These are phyloP conservation scores for Cavia aperea DNA, from an alignment of 2,113 vertebrate species.

Conservation along the genomic window DNA sequence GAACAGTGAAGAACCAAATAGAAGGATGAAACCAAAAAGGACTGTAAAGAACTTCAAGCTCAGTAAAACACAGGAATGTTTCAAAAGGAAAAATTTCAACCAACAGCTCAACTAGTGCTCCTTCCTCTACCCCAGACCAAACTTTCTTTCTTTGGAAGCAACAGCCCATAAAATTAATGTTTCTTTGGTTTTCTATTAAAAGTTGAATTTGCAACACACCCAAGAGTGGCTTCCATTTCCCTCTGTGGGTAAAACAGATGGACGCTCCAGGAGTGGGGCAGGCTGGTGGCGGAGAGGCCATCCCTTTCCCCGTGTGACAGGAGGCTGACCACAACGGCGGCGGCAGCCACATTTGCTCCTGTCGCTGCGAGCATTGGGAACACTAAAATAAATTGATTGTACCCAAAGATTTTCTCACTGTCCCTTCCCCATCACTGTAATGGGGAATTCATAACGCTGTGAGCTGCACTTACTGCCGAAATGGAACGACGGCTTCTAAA, in stretches of 20 bases:
- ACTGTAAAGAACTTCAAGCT: background rate
- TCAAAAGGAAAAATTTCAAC: background rate
- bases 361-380: slow-evolving; percentile 15
- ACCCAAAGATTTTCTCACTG: background rate
- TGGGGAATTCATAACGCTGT: slow-evolving; percentile 20
- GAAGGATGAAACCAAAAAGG: background rate
- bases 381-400: slow-evolving; percentile 55
- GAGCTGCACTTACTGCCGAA: slow-evolving; percentile 27
- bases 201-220: slow-evolving; percentile 36
- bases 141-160: background rate
- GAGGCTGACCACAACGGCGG: background rate
- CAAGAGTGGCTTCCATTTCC: background rate
- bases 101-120: background rate
- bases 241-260: background rate
- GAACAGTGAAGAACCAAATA: background rate
- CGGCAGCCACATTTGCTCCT: background rate
- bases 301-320: slow-evolving; percentile 16
- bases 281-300: background rate
- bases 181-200: slow-evolving; percentile 37
- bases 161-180: background rate
- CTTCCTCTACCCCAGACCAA: too few species aligned
- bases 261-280: background rate
- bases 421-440: slow-evolving; percentile 41
- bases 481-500: slow-evolving; percentile 41
- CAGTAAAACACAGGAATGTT: background rate